Evolutionary conservation across 2,113 vertebrate species (phyloP).

Genomic region (Mormoops blainvillei): DNA sequence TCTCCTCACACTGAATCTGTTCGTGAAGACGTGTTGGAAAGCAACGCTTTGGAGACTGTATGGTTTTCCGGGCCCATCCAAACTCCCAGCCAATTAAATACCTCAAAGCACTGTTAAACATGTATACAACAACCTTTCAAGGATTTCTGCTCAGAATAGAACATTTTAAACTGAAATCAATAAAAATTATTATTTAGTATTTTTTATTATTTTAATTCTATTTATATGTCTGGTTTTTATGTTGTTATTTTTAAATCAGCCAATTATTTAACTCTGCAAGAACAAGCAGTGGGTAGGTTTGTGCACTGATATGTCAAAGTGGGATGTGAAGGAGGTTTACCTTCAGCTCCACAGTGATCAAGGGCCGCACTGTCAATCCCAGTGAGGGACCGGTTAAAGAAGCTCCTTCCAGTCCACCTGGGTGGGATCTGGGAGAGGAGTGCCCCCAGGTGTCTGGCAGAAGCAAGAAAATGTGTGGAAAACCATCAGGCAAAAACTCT

Average conservation of each 20-base stretch:
- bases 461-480: neutral
- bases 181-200: neutral
- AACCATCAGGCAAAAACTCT: neutral
- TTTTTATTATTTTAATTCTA: neutral
- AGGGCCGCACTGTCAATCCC: neutral
- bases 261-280: neutral
- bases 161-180: neutral
- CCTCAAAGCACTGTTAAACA: neutral
- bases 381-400: neutral
- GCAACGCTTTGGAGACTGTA: rapidly evolving
- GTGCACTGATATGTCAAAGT: rapidly evolving
- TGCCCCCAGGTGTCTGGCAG: neutral
- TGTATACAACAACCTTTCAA: neutral
- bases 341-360: rapidly evolving
- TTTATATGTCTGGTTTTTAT: neutral
- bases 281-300: neutral
- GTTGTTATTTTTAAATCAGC: neutral
- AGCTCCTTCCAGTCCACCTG: no score
- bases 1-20: neutral
- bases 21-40: neutral
- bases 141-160: neutral
- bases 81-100: neutral
- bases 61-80: neutral
- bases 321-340: neutral
- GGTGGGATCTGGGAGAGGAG: neutral